phyloP scores from a whole-genome alignment of 2,797 vertebrate genomes.

The Dicrostonyx torquatus region DNA sequence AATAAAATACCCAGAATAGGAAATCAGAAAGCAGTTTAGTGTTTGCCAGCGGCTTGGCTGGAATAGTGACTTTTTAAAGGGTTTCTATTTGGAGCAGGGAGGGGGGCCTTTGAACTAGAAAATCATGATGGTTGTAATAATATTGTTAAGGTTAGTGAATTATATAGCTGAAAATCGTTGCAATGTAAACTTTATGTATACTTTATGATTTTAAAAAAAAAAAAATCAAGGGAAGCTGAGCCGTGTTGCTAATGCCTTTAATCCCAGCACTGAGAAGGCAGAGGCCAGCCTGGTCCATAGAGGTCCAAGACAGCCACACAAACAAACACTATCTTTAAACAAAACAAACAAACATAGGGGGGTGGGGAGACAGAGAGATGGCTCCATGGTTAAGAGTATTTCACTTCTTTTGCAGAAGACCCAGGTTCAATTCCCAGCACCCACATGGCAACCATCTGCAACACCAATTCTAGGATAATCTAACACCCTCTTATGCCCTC shows the following conservation, averaged over 20 bases:
- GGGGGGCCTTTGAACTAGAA: neutral
- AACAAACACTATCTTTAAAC: neutral
- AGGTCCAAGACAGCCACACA: neutral
- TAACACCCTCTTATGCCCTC: neutral
- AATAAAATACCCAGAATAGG: slow-evolving; percentile 21
- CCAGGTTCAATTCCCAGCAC: neutral
- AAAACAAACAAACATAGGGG: neutral
- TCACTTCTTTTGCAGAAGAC: neutral
- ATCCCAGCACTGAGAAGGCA: neutral
- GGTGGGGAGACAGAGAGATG: too few relatives aligned
- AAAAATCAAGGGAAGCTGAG: neutral
- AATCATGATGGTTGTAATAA: neutral
- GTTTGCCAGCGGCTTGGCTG: neutral
- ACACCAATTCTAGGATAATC: neutral
- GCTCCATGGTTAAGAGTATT: neutral
- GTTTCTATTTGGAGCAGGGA: neutral
- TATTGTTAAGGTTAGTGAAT: slow-evolving; percentile 23
- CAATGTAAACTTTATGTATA: slow-evolving; percentile 7
- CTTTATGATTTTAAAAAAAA: slow-evolving; percentile 41
- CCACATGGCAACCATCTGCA: neutral
- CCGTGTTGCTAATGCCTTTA: neutral
- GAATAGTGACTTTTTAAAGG: neutral
- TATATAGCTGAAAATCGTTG: neutral
- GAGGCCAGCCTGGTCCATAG: neutral
- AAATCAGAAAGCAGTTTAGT: slow-evolving; percentile 38